These are phyloP conservation scores for Silurus lanzhouensis DNA, from an alignment of 2,797 vertebrate genomes.

Conservation along the genomic window DNA sequence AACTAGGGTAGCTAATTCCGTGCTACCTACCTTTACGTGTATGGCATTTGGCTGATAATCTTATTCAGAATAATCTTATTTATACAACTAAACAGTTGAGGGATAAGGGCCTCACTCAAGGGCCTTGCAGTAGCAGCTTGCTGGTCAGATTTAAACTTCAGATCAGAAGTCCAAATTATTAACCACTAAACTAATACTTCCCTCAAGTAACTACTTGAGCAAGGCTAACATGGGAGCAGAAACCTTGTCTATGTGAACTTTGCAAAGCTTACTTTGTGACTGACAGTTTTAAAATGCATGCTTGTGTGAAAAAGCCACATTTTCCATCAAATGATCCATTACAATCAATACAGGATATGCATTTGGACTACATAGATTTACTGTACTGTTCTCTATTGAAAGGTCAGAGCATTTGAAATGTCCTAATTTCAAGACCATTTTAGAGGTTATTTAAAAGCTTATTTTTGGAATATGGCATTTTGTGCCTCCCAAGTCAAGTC, in stretches of 20 bases:
- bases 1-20: not conserved
- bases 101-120: too few species aligned
- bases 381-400: not conserved
- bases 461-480: conserved; percentile 31
- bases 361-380: not conserved
- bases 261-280: not conserved
- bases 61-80: too few species aligned
- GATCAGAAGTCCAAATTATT: too few species aligned
- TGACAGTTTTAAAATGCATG: not conserved
- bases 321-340: not conserved
- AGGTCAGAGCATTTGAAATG: not conserved
- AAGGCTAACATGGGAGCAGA: not conserved
- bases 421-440: conserved; percentile 17
- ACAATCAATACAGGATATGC: not conserved
- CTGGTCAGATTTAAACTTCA: too few species aligned
- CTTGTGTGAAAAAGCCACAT: not conserved
- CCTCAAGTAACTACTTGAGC: not conserved
- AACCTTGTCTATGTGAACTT: not conserved
- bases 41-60: too few species aligned
- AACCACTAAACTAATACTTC: too few species aligned
- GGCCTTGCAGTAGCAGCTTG: too few species aligned
- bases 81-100: too few species aligned
- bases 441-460: conserved; percentile 6
- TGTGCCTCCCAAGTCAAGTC: not conserved
- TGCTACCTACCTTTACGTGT: not conserved